Evolutionary conservation across 2,888 invertebrate genomes (phyloP), one percentile per base, ranked within the genome.

Genomic region (Drosophila borborema): DNA sequence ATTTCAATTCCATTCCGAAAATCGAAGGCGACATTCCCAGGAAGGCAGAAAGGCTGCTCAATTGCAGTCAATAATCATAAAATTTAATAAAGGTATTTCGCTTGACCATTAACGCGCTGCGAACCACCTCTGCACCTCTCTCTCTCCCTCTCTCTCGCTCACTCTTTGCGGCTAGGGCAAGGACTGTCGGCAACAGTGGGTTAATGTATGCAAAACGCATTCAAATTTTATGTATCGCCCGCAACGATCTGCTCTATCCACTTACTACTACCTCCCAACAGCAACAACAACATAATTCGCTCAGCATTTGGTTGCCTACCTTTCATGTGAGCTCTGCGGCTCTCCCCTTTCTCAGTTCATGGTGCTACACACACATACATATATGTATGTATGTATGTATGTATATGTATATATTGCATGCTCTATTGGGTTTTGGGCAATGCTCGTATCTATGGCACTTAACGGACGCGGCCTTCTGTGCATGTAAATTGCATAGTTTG

Each of bases 141-240:
- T 9, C 54, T 10, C 10, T 40, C 9, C 0, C 38, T 9, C 38
- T 23, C n/a, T 5, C 36, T 14, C 45, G 2, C 16, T 16, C 34
- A 10, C 34, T 34, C 1, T 34, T 2, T 40, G 6, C 14, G 51
- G 28, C 53, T 43, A 18, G n/a, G 36, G 16, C 51, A 58, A n/a
- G 31, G 49, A 41, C 62, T 31, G 45, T 1, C 76, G 80, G 76
- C 80, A 74, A 84, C 91, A 92, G 91, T 93, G 92, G 93, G 93
- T 92, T 93, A 93, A 93, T 93, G 92, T 91, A 93, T 93, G 93
- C 90, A 92, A 93, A 93, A 89, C 84, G 87, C 83, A 92, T 92
- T 92, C 92, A 92, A 92, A 92, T 92, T 91, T 91, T 90, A 92
- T 92, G 92, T 92, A 92, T 92, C 92, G 85, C 81, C 77, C 71